phyloP scores from a whole-genome alignment of 1,140 invertebrate genomes.

The Conus betulinus region DNA sequence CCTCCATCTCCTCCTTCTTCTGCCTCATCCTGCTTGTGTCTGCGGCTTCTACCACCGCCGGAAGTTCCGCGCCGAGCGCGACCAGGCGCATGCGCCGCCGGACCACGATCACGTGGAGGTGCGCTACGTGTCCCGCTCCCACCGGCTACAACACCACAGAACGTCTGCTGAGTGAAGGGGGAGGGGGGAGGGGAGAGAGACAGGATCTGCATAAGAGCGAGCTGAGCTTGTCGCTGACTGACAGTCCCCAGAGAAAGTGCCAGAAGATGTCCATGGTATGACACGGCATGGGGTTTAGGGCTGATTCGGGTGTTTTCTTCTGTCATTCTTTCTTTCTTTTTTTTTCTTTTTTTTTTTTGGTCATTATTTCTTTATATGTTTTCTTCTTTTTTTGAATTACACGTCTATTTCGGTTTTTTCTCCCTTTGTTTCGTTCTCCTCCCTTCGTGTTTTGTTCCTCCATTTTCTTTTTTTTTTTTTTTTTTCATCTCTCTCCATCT shows the following conservation, averaged over 20 bases:
- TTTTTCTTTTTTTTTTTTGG: background rate
- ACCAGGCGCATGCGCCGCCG: constrained; percentile 36
- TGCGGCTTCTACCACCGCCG: constrained; percentile 66
- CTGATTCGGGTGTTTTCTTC: background rate
- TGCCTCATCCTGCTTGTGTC: constrained; percentile 62
- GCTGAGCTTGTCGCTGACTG: background rate
- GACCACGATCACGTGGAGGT: constrained; percentile 67
- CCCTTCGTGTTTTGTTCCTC: too few relatives aligned
- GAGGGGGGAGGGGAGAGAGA: constrained; percentile 12
- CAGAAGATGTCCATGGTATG: constrained; percentile 68
- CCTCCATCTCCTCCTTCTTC: constrained; percentile 67
- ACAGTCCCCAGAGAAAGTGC: constrained; percentile 52
- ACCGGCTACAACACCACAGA: constrained; percentile 68
- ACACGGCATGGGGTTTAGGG: background rate
- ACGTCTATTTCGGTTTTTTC: too few relatives aligned
- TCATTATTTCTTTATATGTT: background rate
- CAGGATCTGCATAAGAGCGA: constrained; percentile 25
- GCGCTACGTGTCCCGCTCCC: constrained; percentile 63
- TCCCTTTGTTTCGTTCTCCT: too few relatives aligned
- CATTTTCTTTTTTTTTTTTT: too few relatives aligned
- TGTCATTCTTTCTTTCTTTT: background rate
- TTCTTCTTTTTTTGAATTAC: background rate
- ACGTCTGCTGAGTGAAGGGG: constrained; percentile 52
- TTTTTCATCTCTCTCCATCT: too few relatives aligned
- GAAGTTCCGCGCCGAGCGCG: constrained; percentile 56